Base-by-base conservation (phyloP, 2,113 vertebrate genomes). In the Nothoprocta pentlandii region DNA sequence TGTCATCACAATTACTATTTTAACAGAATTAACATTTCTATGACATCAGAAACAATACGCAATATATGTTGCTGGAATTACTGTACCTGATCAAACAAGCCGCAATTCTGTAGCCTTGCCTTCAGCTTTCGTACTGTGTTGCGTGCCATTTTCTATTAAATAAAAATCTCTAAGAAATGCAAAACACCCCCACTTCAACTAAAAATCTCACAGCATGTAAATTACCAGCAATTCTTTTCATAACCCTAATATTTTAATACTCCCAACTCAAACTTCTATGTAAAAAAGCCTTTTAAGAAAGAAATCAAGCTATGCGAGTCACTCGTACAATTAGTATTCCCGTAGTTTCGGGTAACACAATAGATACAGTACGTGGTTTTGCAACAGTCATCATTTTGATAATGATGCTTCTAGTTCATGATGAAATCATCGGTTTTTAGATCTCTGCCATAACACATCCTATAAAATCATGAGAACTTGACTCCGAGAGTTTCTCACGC, bases 391-490 rank as follows among this genome's bases (percentile, higher is more conserved):
- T 98, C 97, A 93, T 96, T 97, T 97, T 97, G 98, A 97, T 97
- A 95, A 86, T 86, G 96, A 87, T 97, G 97, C 97, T 97, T 94
- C 90, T 70, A 97, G 98, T 97, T 77, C 96, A 96, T 98, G 98
- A 98, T 98, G 98, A 98, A 98, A 98, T 98, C 98, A 98, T 96
- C 97, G 88, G 74, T 91, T 97, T 95, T 98, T 97, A 97, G 98
- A 97, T 97, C 98, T 98, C 91, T 98, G 98, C 97, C 98, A 96
- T 98, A 97, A 98, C 98, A 98, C 93, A 98, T 96, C 97, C 97
- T 97, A 95, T 97, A 98, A 95, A 98, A 98, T 98, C 98, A 98
- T 99, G 99, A 98, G 99, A 99, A 99, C 98, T 98, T 98, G 98
- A 97, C 98, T 98, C 80, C 87, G 96, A 94, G 88, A 97, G 97